phyloP scores from a whole-genome alignment of 2,888 invertebrate species.

The Drosophila percnosoma region DNA sequence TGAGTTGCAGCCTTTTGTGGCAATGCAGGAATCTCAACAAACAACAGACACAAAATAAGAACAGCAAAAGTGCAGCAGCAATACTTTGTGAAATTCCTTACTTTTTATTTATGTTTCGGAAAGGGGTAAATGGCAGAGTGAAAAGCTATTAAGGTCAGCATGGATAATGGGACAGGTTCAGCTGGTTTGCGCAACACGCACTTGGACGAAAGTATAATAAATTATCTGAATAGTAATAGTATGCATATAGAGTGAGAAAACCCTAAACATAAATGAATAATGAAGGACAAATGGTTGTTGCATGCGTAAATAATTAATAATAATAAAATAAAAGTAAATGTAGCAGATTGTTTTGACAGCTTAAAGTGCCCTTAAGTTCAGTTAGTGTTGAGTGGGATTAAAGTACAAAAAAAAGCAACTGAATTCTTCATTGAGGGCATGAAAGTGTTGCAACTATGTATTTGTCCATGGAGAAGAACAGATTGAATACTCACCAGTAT shows the following conservation, averaged over 20 bases:
- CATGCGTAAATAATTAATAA: not conserved
- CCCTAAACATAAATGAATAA: not conserved
- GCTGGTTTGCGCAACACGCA: not conserved
- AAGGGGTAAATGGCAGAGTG: not conserved
- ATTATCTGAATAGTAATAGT: not conserved
- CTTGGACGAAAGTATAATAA: not conserved
- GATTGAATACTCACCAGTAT: not conserved
- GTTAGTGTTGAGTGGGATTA: not conserved
- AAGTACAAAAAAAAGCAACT: too few species aligned
- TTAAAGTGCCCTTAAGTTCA: not conserved
- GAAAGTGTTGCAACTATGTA: not conserved
- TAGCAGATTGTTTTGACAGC: not conserved
- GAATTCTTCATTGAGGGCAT: not conserved
- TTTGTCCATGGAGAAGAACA: not conserved
- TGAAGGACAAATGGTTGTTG: not conserved
- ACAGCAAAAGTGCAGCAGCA: not conserved
- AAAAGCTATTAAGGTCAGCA: not conserved
- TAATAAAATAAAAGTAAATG: not conserved
- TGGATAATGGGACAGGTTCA: not conserved
- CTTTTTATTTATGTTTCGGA: not conserved
- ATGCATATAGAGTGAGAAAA: not conserved
- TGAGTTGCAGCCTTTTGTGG: conserved; percentile 60
- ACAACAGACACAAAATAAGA: conserved; percentile 16
- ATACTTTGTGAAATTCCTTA: not conserved
- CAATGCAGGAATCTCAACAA: conserved; percentile 8